Evolutionary conservation across 2,113 vertebrate species (phyloP), one percentile per base, ranked within the genome.

Genomic region (Cheilinus undulatus): DNA sequence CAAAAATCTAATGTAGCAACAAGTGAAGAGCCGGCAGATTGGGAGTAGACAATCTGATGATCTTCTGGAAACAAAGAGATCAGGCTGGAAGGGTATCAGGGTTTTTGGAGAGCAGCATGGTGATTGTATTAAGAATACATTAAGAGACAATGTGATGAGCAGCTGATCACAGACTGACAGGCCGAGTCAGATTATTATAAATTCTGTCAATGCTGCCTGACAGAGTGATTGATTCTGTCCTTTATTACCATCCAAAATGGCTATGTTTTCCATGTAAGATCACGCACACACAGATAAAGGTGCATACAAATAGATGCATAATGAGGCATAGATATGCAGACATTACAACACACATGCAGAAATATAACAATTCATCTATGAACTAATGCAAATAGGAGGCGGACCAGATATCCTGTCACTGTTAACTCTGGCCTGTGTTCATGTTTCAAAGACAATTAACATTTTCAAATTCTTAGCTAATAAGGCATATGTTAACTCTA

Each of bases 81-180:
- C 52, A 51, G 13, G 5, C 23, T 43, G 66, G 52, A 64, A 53
- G 71, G 65, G 82, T 57, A 79, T 80, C 77, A 56, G 66, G 70
- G 75, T 78, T 76, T 32, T 78, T 3, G 23, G 62, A 66, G 64
- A 69, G 69, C 51, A 61, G 53, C 51, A 3, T 65, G 58, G 76
- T 76, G 58, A 77, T 34, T 85, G 27, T 54, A 72, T 64, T 57
- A 53, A 51, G 86, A 92, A 82, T 58, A 49, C 42, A 76, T 73
- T 64, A 69, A 67, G 54, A 73, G 82, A 86, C 56, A 59, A 69
- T 57, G 61, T 76, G 74, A 82, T 77, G 56, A 62, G 82, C 85
- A 87, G 67, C 70, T 85, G 80, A 86, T 89, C 72, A 67, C 53
- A 76, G 80, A 88, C 73, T 82, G 86, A 87, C 82, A 51, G 69